Evolutionary conservation across 1,140 invertebrate species (phyloP).

Genomic region (Gerris buenoi): DNA sequence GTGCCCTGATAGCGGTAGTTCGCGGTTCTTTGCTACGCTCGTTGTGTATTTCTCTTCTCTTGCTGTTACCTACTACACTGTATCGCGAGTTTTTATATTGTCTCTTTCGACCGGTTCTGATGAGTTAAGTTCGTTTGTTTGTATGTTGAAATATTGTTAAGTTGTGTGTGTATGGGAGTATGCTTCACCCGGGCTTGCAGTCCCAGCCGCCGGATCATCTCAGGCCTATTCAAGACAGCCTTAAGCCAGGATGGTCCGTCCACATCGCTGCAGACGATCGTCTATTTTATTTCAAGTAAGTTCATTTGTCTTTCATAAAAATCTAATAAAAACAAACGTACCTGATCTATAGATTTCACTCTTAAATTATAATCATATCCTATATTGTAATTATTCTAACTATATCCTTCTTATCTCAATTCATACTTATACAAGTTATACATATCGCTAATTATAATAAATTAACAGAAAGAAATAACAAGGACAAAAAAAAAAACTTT

Average conservation of each 20-base stretch:
- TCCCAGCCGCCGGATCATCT: constrained; percentile 10
- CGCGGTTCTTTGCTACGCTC: not conserved
- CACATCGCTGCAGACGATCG: constrained; percentile 53
- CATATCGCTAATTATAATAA: no score
- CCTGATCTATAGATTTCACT: no score
- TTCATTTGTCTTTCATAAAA: constrained; percentile 23
- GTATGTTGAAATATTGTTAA: not conserved
- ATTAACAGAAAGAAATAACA: no score
- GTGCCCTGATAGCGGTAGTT: not conserved
- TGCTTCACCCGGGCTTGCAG: not conserved
- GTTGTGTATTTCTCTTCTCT: no score
- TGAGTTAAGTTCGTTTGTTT: not conserved
- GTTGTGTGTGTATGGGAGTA: not conserved
- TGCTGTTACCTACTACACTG: no score
- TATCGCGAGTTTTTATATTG: not conserved
- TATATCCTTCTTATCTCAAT: no score
- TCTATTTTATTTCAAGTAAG: constrained; percentile 68
- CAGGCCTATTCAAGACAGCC: constrained; percentile 20
- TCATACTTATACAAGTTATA: no score
- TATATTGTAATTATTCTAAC: no score
- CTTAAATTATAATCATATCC: no score
- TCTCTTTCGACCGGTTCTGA: not conserved
- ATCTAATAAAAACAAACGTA: no score
- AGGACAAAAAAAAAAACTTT: no score
- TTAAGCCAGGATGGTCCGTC: constrained; percentile 46